phyloP scores from a whole-genome alignment of 2,888 invertebrate genomes.

The Anticlea derivata region DNA sequence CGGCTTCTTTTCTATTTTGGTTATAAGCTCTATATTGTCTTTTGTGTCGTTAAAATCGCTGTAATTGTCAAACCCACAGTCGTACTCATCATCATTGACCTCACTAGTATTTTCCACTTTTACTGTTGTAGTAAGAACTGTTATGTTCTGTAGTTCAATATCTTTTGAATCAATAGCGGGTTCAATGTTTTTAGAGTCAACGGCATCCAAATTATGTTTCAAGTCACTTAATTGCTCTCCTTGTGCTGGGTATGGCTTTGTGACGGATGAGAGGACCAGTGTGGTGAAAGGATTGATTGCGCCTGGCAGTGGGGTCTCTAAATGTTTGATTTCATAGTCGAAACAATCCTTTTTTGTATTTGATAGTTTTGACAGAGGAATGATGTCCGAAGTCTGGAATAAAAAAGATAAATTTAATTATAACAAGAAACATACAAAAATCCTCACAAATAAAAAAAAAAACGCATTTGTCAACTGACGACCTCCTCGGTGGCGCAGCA shows the following conservation, averaged over 20 bases:
- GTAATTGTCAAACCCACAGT: constrained; percentile 6
- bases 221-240: neutral
- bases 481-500: no score
- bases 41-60: constrained; percentile 6
- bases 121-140: neutral
- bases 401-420: neutral
- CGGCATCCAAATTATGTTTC: neutral
- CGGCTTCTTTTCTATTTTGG: neutral
- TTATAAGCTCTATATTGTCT: constrained; percentile 6
- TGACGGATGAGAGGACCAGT: neutral
- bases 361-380: constrained; percentile 25
- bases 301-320: neutral
- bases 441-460: no score
- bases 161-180: neutral
- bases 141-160: neutral
- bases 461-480: no score
- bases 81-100: neutral
- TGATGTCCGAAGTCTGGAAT: constrained; percentile 18
- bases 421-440: neutral
- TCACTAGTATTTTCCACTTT: constrained; percentile 15
- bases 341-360: constrained; percentile 19
- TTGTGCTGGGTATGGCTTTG: neutral
- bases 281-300: neutral
- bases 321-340: constrained; percentile 25
- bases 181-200: constrained; percentile 5